Conservation (phyloP, 53 echinoderm and acorn worm species). For the Echinometra lucunter region DNA sequence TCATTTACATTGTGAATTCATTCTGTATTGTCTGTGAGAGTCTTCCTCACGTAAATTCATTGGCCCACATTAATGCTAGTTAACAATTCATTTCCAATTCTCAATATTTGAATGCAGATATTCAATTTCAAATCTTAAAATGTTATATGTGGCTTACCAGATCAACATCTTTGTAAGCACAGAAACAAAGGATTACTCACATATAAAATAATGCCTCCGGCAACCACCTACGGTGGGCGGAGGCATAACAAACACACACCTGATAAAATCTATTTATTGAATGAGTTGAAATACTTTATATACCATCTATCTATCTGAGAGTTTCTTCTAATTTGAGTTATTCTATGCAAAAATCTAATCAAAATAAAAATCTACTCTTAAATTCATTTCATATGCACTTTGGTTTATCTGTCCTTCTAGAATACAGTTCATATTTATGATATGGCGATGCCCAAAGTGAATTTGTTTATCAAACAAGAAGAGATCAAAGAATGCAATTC, state of each 20-base stretch:
- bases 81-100: neutral
- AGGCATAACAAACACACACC: conserved; percentile 21
- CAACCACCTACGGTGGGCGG: no score
- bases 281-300: conserved; percentile 55
- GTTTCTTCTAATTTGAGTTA: conserved; percentile 29
- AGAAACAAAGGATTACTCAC: neutral
- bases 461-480: neutral
- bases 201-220: no score
- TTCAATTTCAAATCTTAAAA: neutral
- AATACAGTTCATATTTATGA: neutral
- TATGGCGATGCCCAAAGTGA: neutral
- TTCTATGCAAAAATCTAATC: conserved; percentile 20
- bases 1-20: neutral
- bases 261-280: conserved; percentile 25
- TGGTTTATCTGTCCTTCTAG: neutral
- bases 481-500: neutral
- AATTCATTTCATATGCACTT: conserved; percentile 48
- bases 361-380: conserved; percentile 33
- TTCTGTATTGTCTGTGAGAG: neutral
- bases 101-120: neutral
- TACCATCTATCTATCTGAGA: conserved; percentile 1
- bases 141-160: neutral
- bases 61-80: neutral
- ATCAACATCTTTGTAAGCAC: neutral
- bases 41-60: neutral